Conservation (phyloP, 2,888 invertebrate species). For the Folsomia manolachei region DNA sequence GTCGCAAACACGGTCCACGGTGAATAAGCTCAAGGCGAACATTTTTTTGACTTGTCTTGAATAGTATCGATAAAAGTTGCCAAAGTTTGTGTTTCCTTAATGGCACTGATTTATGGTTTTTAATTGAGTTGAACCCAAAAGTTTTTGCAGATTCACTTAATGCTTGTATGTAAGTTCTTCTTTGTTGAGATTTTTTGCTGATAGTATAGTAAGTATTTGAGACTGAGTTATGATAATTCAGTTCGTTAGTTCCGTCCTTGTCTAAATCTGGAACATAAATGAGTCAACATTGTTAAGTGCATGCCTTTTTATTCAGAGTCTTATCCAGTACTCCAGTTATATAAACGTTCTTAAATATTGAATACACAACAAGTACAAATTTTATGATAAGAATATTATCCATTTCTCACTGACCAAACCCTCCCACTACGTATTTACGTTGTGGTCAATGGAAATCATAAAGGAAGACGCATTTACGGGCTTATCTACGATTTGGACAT, state of each 20-base stretch:
- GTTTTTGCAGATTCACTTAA: background rate
- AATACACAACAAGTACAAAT: too few species aligned
- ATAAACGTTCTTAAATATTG: too few species aligned
- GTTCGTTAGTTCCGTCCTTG: background rate
- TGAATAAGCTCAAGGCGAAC: background rate
- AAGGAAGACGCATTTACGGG: background rate
- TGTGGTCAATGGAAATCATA: background rate
- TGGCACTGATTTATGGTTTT: too few species aligned
- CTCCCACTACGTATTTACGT: too few species aligned
- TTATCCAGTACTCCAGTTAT: background rate
- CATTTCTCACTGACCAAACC: too few species aligned
- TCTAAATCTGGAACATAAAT: slow-evolving; percentile 1
- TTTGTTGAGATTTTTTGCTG: too few species aligned
- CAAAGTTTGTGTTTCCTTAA: too few species aligned
- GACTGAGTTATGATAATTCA: too few species aligned
- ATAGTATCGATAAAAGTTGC: too few species aligned
- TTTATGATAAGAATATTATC: background rate
- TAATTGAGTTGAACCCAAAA: too few species aligned
- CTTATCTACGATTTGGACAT: background rate
- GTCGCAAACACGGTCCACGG: slow-evolving; percentile 34
- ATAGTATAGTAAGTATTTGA: too few species aligned
- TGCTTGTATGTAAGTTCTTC: background rate
- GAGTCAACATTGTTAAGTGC: background rate
- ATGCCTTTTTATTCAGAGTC: background rate
- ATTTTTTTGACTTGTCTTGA: too few species aligned